Percentiles rank a stretch among this genome's conserved stretches.
Conservation (phyloP, 2,113 vertebrate genomes). For the Caranx melampygus region DNA sequence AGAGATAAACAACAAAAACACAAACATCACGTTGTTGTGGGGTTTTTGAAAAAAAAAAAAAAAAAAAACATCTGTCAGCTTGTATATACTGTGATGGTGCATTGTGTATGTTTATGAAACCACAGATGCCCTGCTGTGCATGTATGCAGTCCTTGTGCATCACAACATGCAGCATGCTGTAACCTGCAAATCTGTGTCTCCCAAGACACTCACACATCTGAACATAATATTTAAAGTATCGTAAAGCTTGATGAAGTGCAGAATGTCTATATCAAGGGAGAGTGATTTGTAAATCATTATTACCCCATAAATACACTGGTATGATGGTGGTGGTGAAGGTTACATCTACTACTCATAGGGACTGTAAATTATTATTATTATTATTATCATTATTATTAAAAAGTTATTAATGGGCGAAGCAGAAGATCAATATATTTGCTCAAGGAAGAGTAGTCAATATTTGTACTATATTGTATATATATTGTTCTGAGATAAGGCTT, state of each 20-base stretch:
- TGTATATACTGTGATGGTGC: neutral
- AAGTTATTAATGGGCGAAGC: too few species aligned
- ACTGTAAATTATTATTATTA: too few species aligned
- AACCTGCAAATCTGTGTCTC: neutral
- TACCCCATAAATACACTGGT: constrained; percentile 1
- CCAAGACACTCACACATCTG: neutral
- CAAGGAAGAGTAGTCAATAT: too few species aligned
- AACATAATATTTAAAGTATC: neutral
- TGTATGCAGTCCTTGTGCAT: constrained; percentile 6
- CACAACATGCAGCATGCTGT: neutral
- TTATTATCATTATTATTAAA: too few species aligned
- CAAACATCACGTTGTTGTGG: neutral
- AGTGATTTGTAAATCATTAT: neutral
- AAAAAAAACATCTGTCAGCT: neutral
- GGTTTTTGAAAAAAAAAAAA: neutral
- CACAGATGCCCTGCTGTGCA: constrained; percentile 14
- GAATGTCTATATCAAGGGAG: neutral
- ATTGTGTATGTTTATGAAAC: constrained; percentile 2
- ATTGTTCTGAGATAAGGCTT: too few species aligned
- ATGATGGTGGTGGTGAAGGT: neutral
- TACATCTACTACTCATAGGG: neutral
- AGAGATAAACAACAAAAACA: constrained; percentile 26
- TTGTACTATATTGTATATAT: too few species aligned
- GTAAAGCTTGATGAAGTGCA: neutral
- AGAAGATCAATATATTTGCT: too few species aligned